Conservation (phyloP, 2,113 vertebrate genomes). For the Nerophis ophidion region DNA sequence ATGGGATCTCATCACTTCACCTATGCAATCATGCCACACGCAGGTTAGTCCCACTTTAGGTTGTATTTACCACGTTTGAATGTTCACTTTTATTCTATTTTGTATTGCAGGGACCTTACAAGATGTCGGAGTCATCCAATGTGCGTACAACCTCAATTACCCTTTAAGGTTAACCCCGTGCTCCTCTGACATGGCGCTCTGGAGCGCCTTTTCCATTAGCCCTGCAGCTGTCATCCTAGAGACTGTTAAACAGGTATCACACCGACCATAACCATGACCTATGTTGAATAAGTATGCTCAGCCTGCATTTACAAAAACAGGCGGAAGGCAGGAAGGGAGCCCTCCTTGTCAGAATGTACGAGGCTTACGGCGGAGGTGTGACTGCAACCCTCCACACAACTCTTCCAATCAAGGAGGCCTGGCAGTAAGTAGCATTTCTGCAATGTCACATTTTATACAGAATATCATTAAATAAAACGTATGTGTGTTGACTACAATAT, state of each 20-base stretch:
- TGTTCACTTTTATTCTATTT: not conserved
- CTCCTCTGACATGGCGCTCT: slow-evolving; percentile 30
- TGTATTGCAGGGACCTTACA: slow-evolving; percentile 80
- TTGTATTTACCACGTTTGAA: not conserved
- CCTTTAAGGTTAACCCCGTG: slow-evolving; percentile 67
- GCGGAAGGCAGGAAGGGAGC: slow-evolving; percentile 69
- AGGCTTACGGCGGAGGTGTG: slow-evolving; percentile 79
- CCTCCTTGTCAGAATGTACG: slow-evolving; percentile 78
- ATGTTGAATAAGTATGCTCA: not conserved
- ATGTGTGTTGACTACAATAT: not conserved
- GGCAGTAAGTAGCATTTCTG: slow-evolving; percentile 74
- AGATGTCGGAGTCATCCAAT: slow-evolving; percentile 79
- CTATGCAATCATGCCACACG: slow-evolving; percentile 88
- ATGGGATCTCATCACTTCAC: slow-evolving; percentile 83
- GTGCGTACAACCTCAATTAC: slow-evolving; percentile 84
- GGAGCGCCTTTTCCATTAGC: slow-evolving; percentile 78
- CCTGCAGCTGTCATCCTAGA: slow-evolving; percentile 77
- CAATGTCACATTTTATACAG: not conserved
- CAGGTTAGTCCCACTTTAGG: slow-evolving; percentile 58
- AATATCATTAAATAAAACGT: not conserved
- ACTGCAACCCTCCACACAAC: slow-evolving; percentile 66
- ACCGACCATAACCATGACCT: not conserved
- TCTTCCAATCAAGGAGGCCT: slow-evolving; percentile 71
- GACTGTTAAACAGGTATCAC: slow-evolving; percentile 80
- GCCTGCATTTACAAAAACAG: slow-evolving; percentile 49